These are phyloP conservation scores for Ctenopoma multispine DNA, from an alignment of 2,797 vertebrate species.

Conservation along the genomic window DNA sequence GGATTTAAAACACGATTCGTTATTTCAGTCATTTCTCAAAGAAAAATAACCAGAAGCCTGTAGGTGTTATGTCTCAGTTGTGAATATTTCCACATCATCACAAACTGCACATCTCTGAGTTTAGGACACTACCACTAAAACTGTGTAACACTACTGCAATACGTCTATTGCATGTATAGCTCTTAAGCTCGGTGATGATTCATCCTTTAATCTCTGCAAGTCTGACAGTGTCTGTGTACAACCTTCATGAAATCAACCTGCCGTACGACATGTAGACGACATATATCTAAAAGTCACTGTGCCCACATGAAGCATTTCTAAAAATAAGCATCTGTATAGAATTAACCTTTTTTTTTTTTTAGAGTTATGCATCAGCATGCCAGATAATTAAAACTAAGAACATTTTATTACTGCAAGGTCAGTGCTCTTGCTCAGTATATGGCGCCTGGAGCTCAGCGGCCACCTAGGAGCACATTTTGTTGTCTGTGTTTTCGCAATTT, in stretches of 20 bases:
- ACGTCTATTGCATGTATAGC: too few species aligned
- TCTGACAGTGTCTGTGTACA: neutral
- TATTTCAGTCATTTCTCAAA: too few species aligned
- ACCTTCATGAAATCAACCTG: slow-evolving; percentile 7
- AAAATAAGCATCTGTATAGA: slow-evolving; percentile 46
- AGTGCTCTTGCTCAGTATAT: slow-evolving; percentile 22
- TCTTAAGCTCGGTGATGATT: neutral
- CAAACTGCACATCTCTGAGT: too few species aligned
- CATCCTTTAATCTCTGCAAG: neutral
- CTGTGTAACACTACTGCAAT: too few species aligned
- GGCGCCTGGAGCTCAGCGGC: slow-evolving; percentile 22
- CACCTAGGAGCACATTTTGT: slow-evolving; percentile 49
- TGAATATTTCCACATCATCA: too few species aligned
- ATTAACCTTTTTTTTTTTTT: slow-evolving; percentile 21
- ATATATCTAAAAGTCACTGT: slow-evolving; percentile 14
- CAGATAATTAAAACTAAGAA: slow-evolving; percentile 58
- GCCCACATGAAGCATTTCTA: slow-evolving; percentile 12
- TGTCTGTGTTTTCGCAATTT: slow-evolving; percentile 41
- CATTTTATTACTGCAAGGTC: slow-evolving; percentile 61
- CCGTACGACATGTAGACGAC: slow-evolving; percentile 3
- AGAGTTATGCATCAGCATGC: slow-evolving; percentile 50
- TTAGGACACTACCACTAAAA: too few species aligned
- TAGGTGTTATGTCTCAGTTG: too few species aligned
- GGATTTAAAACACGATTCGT: too few species aligned
- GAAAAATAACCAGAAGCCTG: too few species aligned